Evolutionary conservation across 2,113 vertebrate genomes (phyloP).

Genomic region (Erythrocebus patas): DNA sequence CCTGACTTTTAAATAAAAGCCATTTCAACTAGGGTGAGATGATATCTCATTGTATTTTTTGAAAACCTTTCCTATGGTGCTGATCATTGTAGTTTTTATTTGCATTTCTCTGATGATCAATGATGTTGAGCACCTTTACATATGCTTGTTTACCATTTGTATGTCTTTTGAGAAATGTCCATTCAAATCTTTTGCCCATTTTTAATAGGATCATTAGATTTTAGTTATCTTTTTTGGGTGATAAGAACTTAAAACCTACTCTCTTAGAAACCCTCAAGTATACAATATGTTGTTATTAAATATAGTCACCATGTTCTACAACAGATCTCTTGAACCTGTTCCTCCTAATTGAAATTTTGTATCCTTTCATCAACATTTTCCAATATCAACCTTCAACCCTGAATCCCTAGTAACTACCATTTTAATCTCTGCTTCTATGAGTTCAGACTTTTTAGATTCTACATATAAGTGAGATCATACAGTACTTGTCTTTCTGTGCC

Average conservation of each 20-base stretch:
- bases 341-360: neutral
- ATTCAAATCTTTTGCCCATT: too few species aligned
- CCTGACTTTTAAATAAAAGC: too few species aligned
- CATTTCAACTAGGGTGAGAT: too few species aligned
- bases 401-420: neutral
- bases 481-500: neutral
- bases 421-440: neutral
- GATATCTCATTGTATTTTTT: too few species aligned
- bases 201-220: too few species aligned
- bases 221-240: neutral
- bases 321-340: neutral
- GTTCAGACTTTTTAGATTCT: neutral
- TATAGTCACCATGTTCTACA: neutral
- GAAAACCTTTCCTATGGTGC: too few species aligned
- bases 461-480: neutral
- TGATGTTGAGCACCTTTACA: too few species aligned
- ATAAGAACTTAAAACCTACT: neutral
- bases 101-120: too few species aligned
- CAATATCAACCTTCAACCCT: neutral
- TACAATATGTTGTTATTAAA: neutral
- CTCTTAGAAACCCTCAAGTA: neutral
- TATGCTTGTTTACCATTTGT: too few species aligned
- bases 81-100: too few species aligned
- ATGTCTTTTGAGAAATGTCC: too few species aligned
- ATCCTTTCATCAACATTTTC: neutral